Evolutionary conservation across 2,797 vertebrate genomes (phyloP).

Genomic region (Brachyalestes nurse): DNA sequence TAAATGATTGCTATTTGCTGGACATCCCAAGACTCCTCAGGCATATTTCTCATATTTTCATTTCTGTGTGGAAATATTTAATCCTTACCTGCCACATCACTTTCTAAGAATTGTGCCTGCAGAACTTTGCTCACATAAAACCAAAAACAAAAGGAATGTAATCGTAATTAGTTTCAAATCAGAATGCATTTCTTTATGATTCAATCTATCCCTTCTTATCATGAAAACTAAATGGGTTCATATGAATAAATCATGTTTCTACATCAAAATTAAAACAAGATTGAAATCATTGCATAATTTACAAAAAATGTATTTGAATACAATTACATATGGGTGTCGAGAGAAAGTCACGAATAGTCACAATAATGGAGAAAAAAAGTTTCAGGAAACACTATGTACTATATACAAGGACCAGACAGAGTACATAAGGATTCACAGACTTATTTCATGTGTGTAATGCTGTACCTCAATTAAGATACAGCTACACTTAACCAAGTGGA

Average conservation of each 20-base stretch:
- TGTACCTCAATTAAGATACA: constrained; percentile 49
- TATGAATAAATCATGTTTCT: not conserved
- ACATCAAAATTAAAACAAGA: constrained; percentile 51
- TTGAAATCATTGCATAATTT: constrained; percentile 66
- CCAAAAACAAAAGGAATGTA: constrained; percentile 45
- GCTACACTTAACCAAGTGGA: constrained; percentile 13
- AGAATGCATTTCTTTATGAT: constrained; percentile 14
- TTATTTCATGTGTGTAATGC: constrained; percentile 59
- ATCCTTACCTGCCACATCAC: not conserved
- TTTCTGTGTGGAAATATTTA: not conserved
- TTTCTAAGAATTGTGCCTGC: not conserved
- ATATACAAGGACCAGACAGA: constrained; percentile 70
- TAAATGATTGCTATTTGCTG: not conserved
- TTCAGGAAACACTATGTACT: constrained; percentile 79
- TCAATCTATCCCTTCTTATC: not conserved
- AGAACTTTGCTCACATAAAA: constrained; percentile 7
- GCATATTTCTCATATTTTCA: not conserved
- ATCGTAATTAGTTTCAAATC: constrained; percentile 12
- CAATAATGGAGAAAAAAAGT: constrained; percentile 72
- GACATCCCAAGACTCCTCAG: not conserved
- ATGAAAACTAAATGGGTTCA: constrained; percentile 13
- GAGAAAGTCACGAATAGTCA: constrained; percentile 79
- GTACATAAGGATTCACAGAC: constrained; percentile 69
- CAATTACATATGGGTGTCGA: constrained; percentile 81
- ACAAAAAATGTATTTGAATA: constrained; percentile 80